These are phyloP conservation scores for Bettongia penicillata DNA, from an alignment of 2,113 vertebrate species.

Conservation along the genomic window DNA sequence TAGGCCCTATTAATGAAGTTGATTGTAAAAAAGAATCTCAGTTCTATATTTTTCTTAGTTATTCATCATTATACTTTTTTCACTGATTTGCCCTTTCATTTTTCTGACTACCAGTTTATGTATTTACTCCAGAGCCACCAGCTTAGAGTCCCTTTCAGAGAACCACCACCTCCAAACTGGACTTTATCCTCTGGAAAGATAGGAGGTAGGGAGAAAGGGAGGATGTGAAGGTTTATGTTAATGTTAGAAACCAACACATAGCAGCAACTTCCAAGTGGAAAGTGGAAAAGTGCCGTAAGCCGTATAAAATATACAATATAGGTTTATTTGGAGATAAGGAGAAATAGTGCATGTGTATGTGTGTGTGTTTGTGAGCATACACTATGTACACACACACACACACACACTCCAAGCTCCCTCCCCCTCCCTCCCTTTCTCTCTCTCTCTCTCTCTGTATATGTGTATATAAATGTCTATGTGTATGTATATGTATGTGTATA, in stretches of 20 bases:
- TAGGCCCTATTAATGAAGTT: not conserved
- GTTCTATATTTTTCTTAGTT: not conserved
- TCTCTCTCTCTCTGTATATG: no score
- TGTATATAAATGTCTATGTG: no score
- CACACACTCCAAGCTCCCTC: not conserved
- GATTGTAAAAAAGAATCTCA: not conserved
- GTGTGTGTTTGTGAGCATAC: not conserved
- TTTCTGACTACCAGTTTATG: not conserved
- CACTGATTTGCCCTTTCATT: not conserved
- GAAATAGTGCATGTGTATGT: not conserved
- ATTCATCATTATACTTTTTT: not conserved
- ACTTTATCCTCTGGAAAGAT: not conserved
- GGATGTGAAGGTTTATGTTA: not conserved
- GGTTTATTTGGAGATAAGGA: not conserved
- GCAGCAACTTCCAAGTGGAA: not conserved
- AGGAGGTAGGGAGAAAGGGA: not conserved
- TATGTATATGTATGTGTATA: no score
- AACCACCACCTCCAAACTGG: not conserved
- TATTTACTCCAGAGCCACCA: not conserved
- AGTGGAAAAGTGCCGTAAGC: not conserved
- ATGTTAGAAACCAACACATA: not conserved
- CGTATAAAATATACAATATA: not conserved
- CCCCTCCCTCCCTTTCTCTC: no score
- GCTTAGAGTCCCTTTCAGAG: not conserved
- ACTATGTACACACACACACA: not conserved